These are phyloP conservation scores for Sphecodes monilicornis DNA, from an alignment of 2,888 invertebrate species.

Conservation along the genomic window DNA sequence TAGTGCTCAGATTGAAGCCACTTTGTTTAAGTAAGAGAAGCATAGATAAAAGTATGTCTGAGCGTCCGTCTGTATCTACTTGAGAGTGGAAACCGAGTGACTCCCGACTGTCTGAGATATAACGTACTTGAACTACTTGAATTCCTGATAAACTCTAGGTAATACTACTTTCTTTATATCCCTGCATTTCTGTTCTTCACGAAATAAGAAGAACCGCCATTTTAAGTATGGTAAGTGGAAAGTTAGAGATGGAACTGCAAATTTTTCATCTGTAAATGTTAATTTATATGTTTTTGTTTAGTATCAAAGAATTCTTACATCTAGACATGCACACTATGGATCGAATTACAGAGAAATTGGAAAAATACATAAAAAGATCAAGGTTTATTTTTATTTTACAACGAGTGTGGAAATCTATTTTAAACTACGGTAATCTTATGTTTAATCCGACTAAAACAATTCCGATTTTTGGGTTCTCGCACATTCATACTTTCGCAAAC, in stretches of 20 bases:
- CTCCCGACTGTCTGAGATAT: background rate
- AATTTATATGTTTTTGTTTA: background rate
- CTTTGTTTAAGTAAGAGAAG: background rate
- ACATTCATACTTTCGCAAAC: no score
- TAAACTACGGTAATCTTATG: no score
- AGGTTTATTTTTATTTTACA: no score
- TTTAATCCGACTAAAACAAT: no score
- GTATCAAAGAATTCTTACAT: no score
- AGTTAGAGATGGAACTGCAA: background rate
- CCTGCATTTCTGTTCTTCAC: no score
- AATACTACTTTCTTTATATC: background rate
- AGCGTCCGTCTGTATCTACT: background rate
- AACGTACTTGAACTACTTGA: slow-evolving; percentile 26
- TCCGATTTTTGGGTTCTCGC: no score
- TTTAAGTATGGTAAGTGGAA: background rate
- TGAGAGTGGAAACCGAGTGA: background rate
- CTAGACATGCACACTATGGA: no score
- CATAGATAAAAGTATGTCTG: background rate
- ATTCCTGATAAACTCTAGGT: background rate
- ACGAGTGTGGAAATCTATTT: no score
- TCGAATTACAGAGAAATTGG: no score
- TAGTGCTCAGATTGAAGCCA: background rate
- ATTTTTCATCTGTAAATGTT: background rate
- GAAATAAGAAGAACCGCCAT: background rate
- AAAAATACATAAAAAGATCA: no score